Percentiles rank a stretch among this genome's conserved stretches.
Conservation (phyloP, 1,140 invertebrate species). For the Babylonia areolata region DNA sequence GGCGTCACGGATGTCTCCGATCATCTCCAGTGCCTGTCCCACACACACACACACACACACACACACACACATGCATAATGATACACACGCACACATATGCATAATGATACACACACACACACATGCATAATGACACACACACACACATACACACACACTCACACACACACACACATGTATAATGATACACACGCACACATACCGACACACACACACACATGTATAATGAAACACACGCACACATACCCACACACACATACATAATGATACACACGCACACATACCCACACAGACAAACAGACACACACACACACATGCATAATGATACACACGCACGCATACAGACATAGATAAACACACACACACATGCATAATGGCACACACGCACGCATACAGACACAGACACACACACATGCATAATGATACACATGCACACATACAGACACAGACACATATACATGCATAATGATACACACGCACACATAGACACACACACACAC, state of each 20-base stretch:
- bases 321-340: neutral
- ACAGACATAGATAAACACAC: too few relatives aligned
- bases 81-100: neutral
- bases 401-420: neutral
- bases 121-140: too few relatives aligned
- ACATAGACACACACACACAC: too few relatives aligned
- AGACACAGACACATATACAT: neutral
- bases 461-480: too few relatives aligned
- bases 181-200: too few relatives aligned
- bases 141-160: neutral
- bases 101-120: neutral
- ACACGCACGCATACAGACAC: neutral
- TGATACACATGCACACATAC: neutral
- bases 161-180: too few relatives aligned
- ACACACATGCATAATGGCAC: too few relatives aligned
- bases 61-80: neutral
- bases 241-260: too few relatives aligned
- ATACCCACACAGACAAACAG: neutral
- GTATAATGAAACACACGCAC: too few relatives aligned
- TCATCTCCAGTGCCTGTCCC: slow-evolving; percentile 88
- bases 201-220: neutral
- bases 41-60: neutral
- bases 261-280: neutral
- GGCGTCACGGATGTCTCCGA: slow-evolving; percentile 85
- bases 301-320: neutral